Evolutionary conservation across 2,888 invertebrate species (phyloP), one percentile per base, ranked within the genome.

Genomic region (Polia nebulosa): DNA sequence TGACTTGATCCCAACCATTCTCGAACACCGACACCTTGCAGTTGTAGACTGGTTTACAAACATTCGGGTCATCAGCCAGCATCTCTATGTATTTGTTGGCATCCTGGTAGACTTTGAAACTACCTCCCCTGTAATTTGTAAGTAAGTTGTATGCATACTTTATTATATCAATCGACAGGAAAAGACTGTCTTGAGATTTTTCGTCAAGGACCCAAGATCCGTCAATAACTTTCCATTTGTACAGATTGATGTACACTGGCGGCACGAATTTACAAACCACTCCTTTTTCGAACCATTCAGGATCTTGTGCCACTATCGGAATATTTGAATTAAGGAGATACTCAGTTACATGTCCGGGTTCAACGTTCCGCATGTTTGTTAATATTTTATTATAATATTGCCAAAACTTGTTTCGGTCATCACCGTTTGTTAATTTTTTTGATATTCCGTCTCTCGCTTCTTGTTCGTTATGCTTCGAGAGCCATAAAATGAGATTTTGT

Each of bases 61-160:
- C 29, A 25, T 13, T 45, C 6, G 29, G 1, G 5, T 72, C 63
- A 7, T 1, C 17, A 8, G 55, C 27, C 27, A 47, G 45, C 13
- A 77, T 41, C 22, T 68, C 64, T 34, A 15, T 47, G 41, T 22
- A 66, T 3, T 15, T 45, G 1, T n/a, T 51, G 3, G 17, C 27
- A n/a, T 52, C 58, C 27, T 61, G 49, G 51, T 73, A 80, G 9
- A 83, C 17, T 39, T 36, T 67, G 20, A 83, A 61, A 7, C 34
- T 47, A 36, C 29, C 52, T 17, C 22, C 44, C 52, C 32, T 36
- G 41, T 57, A 70, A 83, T 90, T 87, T 9, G 85, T 87, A 0
- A 91, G 61, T 32, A 91, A 81, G 65, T 89, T 88, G 62, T 79
- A 87, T 3, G 84, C 88, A 61, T 91, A 91, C 71, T 82, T 87